A percentile compares a stretch with the other conserved stretches of the same genome.
Conservation (phyloP, 2,797 vertebrate genomes). For the Triplophysa bombifrons region DNA sequence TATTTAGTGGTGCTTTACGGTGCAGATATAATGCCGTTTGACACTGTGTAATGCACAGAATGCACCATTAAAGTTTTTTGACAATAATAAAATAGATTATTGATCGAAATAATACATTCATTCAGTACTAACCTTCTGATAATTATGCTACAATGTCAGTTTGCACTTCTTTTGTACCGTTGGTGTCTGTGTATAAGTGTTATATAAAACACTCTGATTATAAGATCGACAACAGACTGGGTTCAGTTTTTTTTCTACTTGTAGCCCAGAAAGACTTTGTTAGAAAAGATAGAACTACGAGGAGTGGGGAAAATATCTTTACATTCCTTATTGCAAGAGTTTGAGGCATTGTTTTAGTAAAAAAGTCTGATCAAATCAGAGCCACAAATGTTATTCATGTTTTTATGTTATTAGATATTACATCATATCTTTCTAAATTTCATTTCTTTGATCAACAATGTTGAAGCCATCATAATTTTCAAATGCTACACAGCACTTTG, state of each 20-base stretch:
- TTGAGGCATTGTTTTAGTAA: no score
- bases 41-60: neutral
- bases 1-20: neutral
- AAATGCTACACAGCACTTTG: no score
- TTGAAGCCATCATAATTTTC: no score
- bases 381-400: no score
- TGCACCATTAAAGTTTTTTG: neutral
- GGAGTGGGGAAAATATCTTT: no score
- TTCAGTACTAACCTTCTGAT: neutral
- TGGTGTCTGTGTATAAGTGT: neutral
- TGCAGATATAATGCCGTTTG: neutral
- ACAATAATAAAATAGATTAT: neutral
- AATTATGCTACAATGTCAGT: neutral
- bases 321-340: no score
- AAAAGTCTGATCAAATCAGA: no score
- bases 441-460: no score
- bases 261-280: no score
- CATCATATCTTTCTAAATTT: no score
- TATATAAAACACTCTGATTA: neutral
- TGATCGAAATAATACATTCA: neutral
- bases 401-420: no score
- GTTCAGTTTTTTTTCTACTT: neutral
- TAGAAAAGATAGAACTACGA: no score
- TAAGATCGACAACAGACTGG: neutral
- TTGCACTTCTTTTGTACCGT: conserved; percentile 23